These are phyloP conservation scores for Todiramphus chloris DNA, from an alignment of 2,113 vertebrate genomes.

Conservation along the genomic window DNA sequence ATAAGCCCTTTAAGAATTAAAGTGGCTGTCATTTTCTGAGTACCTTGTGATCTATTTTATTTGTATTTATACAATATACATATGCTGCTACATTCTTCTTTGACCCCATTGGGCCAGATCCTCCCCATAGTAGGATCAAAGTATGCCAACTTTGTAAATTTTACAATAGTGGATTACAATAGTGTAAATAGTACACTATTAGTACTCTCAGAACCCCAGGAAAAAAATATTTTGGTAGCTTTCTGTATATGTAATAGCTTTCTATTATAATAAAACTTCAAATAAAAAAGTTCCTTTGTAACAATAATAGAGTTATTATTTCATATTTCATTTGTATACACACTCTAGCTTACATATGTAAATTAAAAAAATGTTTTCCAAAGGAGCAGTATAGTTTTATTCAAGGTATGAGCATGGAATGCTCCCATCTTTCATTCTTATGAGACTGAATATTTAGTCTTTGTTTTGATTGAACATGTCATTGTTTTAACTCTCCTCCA, in stretches of 20 bases:
- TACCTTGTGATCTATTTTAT: constrained; percentile 72
- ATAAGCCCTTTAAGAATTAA: constrained; percentile 73
- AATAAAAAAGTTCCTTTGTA: background rate
- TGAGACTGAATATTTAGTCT: background rate
- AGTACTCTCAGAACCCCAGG: background rate
- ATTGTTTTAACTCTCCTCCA: background rate
- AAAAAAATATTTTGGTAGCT: background rate
- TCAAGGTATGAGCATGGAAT: background rate
- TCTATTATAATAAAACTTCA: background rate
- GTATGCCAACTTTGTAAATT: background rate
- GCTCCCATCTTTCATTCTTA: background rate
- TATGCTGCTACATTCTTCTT: constrained; percentile 63
- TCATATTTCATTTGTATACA: background rate
- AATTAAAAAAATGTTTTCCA: background rate
- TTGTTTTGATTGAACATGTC: background rate
- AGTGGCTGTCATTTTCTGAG: constrained; percentile 72
- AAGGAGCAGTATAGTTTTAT: background rate
- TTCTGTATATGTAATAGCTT: background rate
- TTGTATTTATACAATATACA: constrained; percentile 76
- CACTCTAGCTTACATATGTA: background rate
- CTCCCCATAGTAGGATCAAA: background rate
- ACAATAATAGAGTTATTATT: background rate
- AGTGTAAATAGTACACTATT: background rate
- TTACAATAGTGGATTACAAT: background rate
- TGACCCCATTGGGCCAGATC: constrained; percentile 37